Conservation (phyloP, 2,113 vertebrate species). For the Mionectes macconnelli region DNA sequence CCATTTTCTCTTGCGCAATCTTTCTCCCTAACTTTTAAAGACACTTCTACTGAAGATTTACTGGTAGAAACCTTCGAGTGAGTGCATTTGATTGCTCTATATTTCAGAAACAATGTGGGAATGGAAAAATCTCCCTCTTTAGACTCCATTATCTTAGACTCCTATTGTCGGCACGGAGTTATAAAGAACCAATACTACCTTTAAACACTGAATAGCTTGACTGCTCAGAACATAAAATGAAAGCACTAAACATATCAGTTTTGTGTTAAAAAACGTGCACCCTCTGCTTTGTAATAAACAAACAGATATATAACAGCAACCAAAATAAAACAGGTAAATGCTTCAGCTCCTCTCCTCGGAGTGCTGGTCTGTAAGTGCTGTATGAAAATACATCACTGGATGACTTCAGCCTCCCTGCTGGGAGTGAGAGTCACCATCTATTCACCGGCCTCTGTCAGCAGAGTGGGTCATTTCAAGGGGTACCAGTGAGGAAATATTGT, state of each 20-base stretch:
- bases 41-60: constrained; percentile 48
- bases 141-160: constrained; percentile 48
- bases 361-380: background rate
- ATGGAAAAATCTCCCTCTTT: constrained; percentile 53
- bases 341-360: background rate
- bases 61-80: constrained; percentile 22
- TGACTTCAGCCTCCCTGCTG: background rate
- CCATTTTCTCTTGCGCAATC: background rate
- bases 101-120: constrained; percentile 54
- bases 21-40: constrained; percentile 28
- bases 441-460: background rate
- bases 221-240: constrained; percentile 55
- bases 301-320: constrained; percentile 30
- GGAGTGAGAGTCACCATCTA: background rate
- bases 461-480: background rate
- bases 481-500: background rate
- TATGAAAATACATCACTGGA: background rate
- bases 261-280: constrained; percentile 24
- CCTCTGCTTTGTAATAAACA: constrained; percentile 32
- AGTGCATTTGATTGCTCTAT: constrained; percentile 56
- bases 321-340: constrained; percentile 21
- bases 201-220: constrained; percentile 47
- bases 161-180: constrained; percentile 14
- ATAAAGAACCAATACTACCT: constrained; percentile 31
- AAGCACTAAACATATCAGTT: constrained; percentile 53